Conservation (phyloP, 2,888 invertebrate genomes). For the Drosophila quasianomalipes region DNA sequence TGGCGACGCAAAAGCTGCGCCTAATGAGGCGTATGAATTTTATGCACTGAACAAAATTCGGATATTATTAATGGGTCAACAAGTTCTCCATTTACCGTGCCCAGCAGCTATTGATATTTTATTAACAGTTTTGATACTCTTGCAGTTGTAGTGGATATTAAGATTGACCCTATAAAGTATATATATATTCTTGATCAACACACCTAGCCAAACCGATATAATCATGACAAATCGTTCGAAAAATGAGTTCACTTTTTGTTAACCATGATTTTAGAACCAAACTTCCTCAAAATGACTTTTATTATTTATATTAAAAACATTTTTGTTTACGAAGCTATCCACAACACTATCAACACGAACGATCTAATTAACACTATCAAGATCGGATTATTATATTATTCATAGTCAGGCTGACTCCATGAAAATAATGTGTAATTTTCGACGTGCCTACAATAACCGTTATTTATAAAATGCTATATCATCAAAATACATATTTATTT, state of each 20-base stretch:
- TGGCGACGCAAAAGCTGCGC: constrained; percentile 17
- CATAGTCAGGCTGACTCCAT: no score
- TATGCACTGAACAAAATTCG: neutral
- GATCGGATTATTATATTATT: no score
- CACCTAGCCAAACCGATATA: neutral
- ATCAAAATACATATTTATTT: no score
- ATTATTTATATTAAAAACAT: neutral
- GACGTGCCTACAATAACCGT: no score
- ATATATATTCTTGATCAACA: neutral
- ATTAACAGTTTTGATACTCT: no score
- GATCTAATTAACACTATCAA: no score
- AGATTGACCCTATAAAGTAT: neutral
- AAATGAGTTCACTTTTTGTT: neutral
- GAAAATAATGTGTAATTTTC: no score
- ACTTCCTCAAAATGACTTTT: neutral
- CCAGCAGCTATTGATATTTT: neutral
- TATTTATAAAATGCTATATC: no score
- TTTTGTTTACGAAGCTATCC: no score
- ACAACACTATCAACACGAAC: no score
- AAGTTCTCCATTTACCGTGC: neutral
- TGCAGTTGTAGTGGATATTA: neutral
- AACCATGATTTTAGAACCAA: neutral
- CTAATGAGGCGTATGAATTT: constrained; percentile 42
- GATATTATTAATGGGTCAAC: neutral
- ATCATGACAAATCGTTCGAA: neutral